These are phyloP conservation scores for Sebastes umbrosus DNA, from an alignment of 2,797 vertebrate species.

Conservation along the genomic window DNA sequence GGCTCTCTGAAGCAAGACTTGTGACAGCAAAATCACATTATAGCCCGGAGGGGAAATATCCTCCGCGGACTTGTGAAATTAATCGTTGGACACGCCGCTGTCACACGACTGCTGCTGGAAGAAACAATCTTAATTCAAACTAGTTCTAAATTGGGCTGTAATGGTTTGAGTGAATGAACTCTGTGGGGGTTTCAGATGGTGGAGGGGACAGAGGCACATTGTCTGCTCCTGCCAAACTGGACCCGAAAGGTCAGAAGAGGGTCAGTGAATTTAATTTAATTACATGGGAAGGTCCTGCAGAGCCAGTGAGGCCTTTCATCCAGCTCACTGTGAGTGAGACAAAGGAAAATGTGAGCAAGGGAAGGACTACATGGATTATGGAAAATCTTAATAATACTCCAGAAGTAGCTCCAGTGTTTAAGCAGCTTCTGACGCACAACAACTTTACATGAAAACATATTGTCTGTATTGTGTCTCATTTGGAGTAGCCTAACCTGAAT, in stretches of 20 bases:
- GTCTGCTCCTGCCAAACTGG: slow-evolving; percentile 67
- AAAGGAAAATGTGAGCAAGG: slow-evolving; percentile 64
- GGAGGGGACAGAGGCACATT: slow-evolving; percentile 72
- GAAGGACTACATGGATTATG: slow-evolving; percentile 37
- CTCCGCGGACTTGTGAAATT: neutral
- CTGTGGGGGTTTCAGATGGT: slow-evolving; percentile 46
- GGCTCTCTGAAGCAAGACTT: slow-evolving; percentile 7
- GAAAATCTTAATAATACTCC: slow-evolving; percentile 45
- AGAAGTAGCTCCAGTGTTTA: slow-evolving; percentile 6
- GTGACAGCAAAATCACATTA: slow-evolving; percentile 42
- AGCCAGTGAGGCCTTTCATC: slow-evolving; percentile 58
- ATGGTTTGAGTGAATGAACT: slow-evolving; percentile 59
- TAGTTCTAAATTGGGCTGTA: slow-evolving; percentile 45
- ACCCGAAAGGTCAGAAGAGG: slow-evolving; percentile 69
- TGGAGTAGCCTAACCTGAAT: neutral
- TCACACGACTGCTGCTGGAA: slow-evolving; percentile 13
- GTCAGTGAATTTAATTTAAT: slow-evolving; percentile 77
- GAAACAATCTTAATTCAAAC: slow-evolving; percentile 25
- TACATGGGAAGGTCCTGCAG: slow-evolving; percentile 68
- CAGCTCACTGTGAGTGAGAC: slow-evolving; percentile 42
- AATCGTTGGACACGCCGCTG: neutral
- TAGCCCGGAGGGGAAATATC: neutral
- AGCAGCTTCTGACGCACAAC: neutral
- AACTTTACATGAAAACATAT: neutral
- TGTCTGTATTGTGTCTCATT: neutral